These are phyloP conservation scores for Neosilurus mollespiculum DNA, from an alignment of 2,797 vertebrate genomes.

Conservation along the genomic window DNA sequence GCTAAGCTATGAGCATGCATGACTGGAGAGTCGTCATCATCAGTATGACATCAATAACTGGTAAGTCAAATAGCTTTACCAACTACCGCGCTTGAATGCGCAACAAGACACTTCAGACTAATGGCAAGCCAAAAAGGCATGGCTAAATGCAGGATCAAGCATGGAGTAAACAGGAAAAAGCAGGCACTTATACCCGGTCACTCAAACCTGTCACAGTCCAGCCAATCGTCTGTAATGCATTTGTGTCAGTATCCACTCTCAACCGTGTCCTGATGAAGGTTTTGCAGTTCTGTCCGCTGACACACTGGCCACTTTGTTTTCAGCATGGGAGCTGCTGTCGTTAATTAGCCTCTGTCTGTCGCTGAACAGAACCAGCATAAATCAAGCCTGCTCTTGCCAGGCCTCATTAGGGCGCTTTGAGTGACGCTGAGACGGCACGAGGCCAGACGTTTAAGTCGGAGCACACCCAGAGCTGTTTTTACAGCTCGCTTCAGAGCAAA, in stretches of 20 bases:
- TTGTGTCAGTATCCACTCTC: conserved; percentile 17
- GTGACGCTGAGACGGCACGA: conserved; percentile 31
- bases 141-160: conserved; percentile 9
- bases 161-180: conserved; percentile 26
- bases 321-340: conserved; percentile 49
- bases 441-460: conserved; percentile 39
- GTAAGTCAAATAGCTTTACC: conserved; percentile 1
- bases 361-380: conserved; percentile 40
- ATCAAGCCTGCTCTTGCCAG: conserved; percentile 44
- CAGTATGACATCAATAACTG: conserved; percentile 14
- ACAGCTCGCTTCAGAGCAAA: conserved; percentile 38
- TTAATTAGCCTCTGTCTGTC: conserved; percentile 48
- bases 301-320: conserved; percentile 46
- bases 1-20: neutral
- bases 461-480: conserved; percentile 34
- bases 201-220: conserved; percentile 15
- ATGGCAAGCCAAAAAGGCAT: conserved; percentile 24
- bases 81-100: neutral
- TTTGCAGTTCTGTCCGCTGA: conserved; percentile 17
- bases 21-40: neutral
- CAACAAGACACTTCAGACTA: conserved; percentile 16
- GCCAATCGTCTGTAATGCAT: conserved; percentile 14
- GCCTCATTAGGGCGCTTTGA: conserved; percentile 39
- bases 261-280: neutral
- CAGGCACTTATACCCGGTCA: conserved; percentile 26